Evolutionary conservation across 2,113 vertebrate species (phyloP), one percentile per base, ranked within the genome.

Genomic region (Podarcis cretensis): DNA sequence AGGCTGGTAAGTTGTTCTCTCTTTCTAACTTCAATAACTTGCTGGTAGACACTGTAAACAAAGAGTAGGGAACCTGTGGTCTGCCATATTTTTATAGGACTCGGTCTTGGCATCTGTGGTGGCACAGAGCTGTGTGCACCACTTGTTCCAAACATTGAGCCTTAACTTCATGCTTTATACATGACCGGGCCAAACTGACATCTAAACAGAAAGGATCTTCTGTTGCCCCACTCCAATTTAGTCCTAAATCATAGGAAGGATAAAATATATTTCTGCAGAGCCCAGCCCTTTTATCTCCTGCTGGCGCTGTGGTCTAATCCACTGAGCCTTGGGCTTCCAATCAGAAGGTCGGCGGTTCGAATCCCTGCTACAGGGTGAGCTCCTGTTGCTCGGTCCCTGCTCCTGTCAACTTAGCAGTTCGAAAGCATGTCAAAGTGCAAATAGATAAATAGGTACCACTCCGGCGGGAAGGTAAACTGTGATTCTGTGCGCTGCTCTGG

Each of bases 1-100:
- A 97, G 99, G 95, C 94, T 99, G 98, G 99, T 99, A 97, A 98
- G 97, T 30, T 5, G 25, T 71, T 86, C 20, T 1, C 1, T 75
- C 5, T 71, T 48, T 78, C 85, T 40, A 48, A 18, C 20, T 32
- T 73, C 7, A 30, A 13, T 54, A 9, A 12, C 4, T 84, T 71
- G 30, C 4, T 57, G 48, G 57, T 27, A 27, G n/a, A n/a, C 74
- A 63, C 59, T 63, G 59, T 63, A 18, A 63, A 63, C 59, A 3
- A 63, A 18, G 59, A 8, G 48, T 54, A 54, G 48, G 48, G 48
- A 54, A 54, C 48, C 48, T 54, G 48, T 54, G 48, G 48, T 0
- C 48, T 54, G 48, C 48, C 48, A 12, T 54, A 54, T 54, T 12
- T 63, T 63, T 20, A 63, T 20, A 18, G 18, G 59, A 14, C 59